Evolutionary conservation across 2,797 vertebrate species (phyloP).

Genomic region (Ceyx erithaca): DNA sequence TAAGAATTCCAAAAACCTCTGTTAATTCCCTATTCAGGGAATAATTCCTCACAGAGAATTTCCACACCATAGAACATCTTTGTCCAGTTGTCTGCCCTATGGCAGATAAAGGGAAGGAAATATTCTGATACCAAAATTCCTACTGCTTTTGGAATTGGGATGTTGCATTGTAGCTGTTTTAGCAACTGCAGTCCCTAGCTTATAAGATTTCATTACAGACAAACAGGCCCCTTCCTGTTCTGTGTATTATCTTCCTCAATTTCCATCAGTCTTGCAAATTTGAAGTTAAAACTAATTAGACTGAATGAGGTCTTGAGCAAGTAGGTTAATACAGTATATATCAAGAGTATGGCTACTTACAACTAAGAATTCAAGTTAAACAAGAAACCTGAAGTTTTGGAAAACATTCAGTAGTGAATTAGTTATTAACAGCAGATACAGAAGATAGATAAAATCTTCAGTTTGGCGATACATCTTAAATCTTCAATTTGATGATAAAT

Average conservation of each 20-base stretch:
- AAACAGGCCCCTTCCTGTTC: background rate
- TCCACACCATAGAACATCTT: background rate
- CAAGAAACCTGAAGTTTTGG: background rate
- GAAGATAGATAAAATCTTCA: background rate
- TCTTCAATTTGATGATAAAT: background rate
- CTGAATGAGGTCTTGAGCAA: background rate
- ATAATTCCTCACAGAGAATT: background rate
- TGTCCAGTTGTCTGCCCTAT: background rate
- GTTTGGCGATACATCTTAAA: background rate
- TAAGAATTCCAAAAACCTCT: background rate
- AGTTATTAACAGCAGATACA: background rate
- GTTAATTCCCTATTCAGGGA: background rate
- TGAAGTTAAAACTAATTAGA: constrained; percentile 1
- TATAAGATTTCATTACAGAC: background rate
- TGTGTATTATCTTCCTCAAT: background rate
- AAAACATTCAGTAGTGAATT: background rate
- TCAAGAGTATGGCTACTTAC: background rate
- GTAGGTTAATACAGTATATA: background rate
- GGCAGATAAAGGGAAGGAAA: background rate
- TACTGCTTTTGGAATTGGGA: background rate
- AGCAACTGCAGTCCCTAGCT: background rate
- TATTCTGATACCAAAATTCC: background rate
- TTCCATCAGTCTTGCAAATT: background rate
- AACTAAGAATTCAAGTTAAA: background rate
- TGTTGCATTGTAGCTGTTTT: background rate